Conservation (phyloP, 2,797 vertebrate genomes). For the Bryconaethiops microstoma region DNA sequence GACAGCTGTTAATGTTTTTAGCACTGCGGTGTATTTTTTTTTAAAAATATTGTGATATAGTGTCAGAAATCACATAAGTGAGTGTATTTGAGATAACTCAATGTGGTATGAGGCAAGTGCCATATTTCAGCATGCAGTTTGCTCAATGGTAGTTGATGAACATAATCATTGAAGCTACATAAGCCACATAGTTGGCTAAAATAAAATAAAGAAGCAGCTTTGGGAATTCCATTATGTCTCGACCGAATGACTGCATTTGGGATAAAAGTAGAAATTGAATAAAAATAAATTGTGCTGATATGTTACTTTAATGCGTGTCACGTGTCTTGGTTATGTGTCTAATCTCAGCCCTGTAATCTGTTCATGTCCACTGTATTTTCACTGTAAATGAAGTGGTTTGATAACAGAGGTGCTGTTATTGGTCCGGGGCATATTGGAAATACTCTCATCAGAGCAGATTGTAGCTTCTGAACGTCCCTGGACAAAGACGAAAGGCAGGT, state of each 20-base stretch:
- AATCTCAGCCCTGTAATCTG: not conserved
- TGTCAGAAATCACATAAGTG: no score
- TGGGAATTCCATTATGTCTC: no score
- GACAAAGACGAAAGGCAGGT: not conserved
- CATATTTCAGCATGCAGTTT: no score
- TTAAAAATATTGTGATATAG: no score
- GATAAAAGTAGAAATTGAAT: no score
- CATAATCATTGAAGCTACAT: no score
- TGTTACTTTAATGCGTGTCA: not conserved
- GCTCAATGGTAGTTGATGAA: no score
- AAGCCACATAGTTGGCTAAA: no score
- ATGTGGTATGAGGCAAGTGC: no score
- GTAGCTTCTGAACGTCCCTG: not conserved
- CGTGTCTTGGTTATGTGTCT: not conserved
- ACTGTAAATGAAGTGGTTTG: slow-evolving; percentile 52
- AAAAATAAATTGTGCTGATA: not conserved
- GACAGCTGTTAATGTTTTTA: not conserved
- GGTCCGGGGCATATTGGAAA: not conserved
- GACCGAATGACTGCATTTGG: no score
- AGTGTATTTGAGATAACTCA: no score
- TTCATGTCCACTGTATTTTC: not conserved
- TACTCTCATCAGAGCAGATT: not conserved
- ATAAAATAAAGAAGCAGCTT: no score
- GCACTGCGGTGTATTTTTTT: not conserved
- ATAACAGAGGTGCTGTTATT: slow-evolving; percentile 57